Base-by-base conservation (phyloP, 2,888 invertebrate genomes). In the Apodemia duryi region DNA sequence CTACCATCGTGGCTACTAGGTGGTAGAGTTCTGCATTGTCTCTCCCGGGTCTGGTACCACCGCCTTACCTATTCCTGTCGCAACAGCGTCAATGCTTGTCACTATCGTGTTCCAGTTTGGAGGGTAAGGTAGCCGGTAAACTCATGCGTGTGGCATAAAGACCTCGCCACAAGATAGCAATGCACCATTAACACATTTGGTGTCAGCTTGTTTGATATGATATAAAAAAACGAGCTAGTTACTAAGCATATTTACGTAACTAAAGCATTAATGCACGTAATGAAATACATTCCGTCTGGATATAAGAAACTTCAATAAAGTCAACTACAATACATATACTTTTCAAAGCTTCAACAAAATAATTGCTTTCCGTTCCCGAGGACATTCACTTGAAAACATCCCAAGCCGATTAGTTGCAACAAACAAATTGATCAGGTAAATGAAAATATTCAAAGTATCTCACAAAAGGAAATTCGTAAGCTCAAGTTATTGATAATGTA, bases 381-480 rank as follows among this genome's bases (percentile, higher is more conserved):
- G 32, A 57, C 32, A 29, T 57, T 29, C 32, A 51, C 35, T 61
- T 38, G 64, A 61, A 49, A 51, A 51, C 64, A 51, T 61, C 61
- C 51, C 61, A 21, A 49, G 57, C 28, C 64, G 64, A 61, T 64
- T 64, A 64, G 61, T 51, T 64, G 64, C 61, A 54, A 61, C 64
- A 61, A 61, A 61, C 51, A 49, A 64, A 51, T 64, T 49, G 61
- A 13, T 54, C 32, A 32, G 54, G 28, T 54, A 54, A 54, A 54
- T 54, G 54, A 54, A 54, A 54, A 54, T 54, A 54, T 54, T 54
- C 54, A 54, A 54, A 54, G 54, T 54, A 54, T 29, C 54, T 6
- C 11, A 10, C 54, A 32, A 54, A 54, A 54, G 54, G 54, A 29
- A 54, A 29, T 54, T 32, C 28, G 5, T 13, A 29, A 54, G 54